phyloP scores from a whole-genome alignment of 1,140 invertebrate genomes.

The Drosophila neocordata region DNA sequence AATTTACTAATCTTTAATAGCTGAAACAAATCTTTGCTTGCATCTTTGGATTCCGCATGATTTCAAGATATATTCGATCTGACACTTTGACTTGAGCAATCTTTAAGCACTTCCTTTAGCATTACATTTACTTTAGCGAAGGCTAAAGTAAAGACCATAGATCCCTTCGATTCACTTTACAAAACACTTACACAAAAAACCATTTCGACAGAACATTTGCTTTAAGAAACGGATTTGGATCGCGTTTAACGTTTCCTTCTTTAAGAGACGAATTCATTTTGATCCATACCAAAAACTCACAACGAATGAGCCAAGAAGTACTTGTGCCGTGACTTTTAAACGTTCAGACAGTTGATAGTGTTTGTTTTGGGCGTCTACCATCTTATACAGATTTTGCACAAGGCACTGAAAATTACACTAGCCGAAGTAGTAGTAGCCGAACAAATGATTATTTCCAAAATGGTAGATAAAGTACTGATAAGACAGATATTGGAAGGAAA shows the following conservation, averaged over 20 bases:
- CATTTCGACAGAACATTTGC: constrained; percentile 67
- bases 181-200: constrained; percentile 63
- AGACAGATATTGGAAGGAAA: constrained; percentile 24
- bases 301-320: constrained; percentile 30
- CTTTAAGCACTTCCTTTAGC: neutral
- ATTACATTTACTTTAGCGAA: too few species aligned
- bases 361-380: constrained; percentile 36
- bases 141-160: too few species aligned
- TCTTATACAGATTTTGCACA: constrained; percentile 60
- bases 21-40: too few species aligned
- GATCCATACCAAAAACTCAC: constrained; percentile 32
- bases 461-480: constrained; percentile 26
- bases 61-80: too few species aligned
- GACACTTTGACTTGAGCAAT: neutral
- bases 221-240: constrained; percentile 57
- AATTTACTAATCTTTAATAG: too few species aligned
- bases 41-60: too few species aligned
- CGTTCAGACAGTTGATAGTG: constrained; percentile 20
- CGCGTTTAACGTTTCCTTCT: constrained; percentile 37
- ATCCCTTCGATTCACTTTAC: neutral
- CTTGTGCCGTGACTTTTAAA: constrained; percentile 41
- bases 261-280: constrained; percentile 53
- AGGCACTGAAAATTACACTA: constrained; percentile 59
- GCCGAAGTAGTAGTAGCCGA: constrained; percentile 8
- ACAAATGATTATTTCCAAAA: constrained; percentile 1